Conservation (phyloP, 2,113 vertebrate species). For the Dipodomys merriami region DNA sequence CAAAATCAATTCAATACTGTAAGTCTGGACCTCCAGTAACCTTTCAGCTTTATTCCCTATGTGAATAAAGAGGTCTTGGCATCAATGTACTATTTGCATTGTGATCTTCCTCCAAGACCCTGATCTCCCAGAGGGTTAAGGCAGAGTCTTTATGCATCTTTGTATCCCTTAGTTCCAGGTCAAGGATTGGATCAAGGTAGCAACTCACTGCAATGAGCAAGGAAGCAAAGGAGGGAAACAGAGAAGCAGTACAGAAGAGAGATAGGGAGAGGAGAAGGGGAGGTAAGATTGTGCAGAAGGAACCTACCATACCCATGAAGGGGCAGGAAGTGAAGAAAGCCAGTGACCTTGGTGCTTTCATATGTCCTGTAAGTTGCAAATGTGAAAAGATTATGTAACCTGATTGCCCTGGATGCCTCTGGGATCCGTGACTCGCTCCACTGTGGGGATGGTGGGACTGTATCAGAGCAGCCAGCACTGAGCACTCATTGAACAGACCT, state of each 20-base stretch:
- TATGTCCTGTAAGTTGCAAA: not conserved
- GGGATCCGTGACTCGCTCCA: not conserved
- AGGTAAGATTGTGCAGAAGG: not conserved
- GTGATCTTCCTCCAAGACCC: not conserved
- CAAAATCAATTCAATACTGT: not conserved
- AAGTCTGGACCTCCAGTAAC: not conserved
- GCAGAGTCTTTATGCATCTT: not conserved
- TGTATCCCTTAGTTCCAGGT: not conserved
- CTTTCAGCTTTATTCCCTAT: not conserved
- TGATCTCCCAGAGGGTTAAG: not conserved
- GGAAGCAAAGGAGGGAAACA: no score
- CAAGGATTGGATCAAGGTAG: not conserved
- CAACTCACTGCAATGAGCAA: not conserved
- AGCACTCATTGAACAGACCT: not conserved
- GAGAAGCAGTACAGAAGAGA: not conserved
- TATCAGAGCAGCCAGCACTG: not conserved
- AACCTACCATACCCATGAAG: not conserved
- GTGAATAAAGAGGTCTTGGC: not conserved
- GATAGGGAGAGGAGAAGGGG: not conserved
- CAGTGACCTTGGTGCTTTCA: not conserved
- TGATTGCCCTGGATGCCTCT: not conserved
- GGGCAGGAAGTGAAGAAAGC: not conserved
- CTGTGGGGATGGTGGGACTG: not conserved
- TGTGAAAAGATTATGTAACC: not conserved
- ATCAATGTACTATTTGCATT: not conserved